Evolutionary conservation across 2,797 vertebrate species (phyloP), one percentile per base, ranked within the genome.

Genomic region (Eutrigla gurnardus): DNA sequence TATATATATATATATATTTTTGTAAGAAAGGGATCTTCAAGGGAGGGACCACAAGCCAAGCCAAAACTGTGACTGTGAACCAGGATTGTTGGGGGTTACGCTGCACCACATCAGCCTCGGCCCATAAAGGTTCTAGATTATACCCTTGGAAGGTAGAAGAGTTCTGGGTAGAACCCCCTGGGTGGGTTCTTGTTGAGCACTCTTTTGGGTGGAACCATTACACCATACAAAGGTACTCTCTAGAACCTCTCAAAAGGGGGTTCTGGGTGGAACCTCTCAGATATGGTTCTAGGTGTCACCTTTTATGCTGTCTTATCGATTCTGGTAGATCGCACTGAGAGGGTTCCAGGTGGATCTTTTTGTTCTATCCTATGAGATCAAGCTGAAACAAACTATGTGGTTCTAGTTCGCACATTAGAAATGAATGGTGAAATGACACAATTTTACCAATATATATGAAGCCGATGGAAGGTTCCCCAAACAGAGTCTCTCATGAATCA

Each of bases 401-500:
- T 25, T 25, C 25, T 25, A 25, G 18, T 39, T 58, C 66, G 5
- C 12, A 10, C 32, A 52, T 36, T 0, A 35, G 10, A 43, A 54
- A 52, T 65, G 4, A 49, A 40, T 45, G 39, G 59, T 67, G 3
- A 67, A 66, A 43, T 55, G 2, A 63, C 40, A 14, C 25, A 53
- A 40, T 72, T 63, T 58, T 11, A 65, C 53, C 32, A 33, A 71
- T 25, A 18, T 13, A 7, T 3, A 18, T 11, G 40, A 58, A 75
- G 61, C 54, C 62, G 54, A 18, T 68, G 59, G 75, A 37, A 18
- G 47, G 47, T 69, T 67, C 13, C 49, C 25, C 25, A 36, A 11
- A 32, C 4, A 2, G 59, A 68, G 52, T 50, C 52, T 40, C 36
- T 58, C 36, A 33, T 69, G 50, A 77, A 50, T 74, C 74, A 43